Base-by-base conservation (phyloP, 2,113 vertebrate genomes). In the Pampusana beccarii region DNA sequence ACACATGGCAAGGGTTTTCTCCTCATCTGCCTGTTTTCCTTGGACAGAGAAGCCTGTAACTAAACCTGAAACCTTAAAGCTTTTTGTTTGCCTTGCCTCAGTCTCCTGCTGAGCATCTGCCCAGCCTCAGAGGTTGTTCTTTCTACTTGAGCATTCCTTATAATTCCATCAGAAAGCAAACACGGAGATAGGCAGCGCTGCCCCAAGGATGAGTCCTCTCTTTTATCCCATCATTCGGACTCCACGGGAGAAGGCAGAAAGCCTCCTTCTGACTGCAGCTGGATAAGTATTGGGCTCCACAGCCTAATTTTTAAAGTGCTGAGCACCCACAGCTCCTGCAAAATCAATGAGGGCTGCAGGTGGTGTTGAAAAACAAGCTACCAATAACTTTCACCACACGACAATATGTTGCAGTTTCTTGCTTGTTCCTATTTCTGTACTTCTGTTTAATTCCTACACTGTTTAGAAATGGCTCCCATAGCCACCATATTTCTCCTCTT, bases 321-420 rank as follows among this genome's bases (percentile, higher is more conserved):
- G 67, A 83, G 64, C 54, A 78, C 53, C 69, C 80, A 72, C 64
- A 89, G 56, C 44, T 92, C 65, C 65, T 65, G 16, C 44, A 79
- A 94, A 96, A 95, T 94, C 96, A 89, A 54, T 60, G 61, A 60
- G 6, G 57, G 34, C 80, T 93, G 88, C 77, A 95, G 77, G 69
- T 15, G 1, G 19, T 36, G 57, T 21, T 74, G 56, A 72, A 86
- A 95, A 93, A 71, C 80, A 91, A 81, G 53, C 25, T 74, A 36
- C 75, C 79, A 93, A 89, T 79, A 94, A 66, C 51, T 84, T 78
- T 44, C 34, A 93, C 65, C 38, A 78, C 50, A 79, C 36, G 74
- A 86, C 58, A 80, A 5, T n/a, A 23, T n/a, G 42, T 72, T 92
- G 61, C 90, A 69, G 57, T 21, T 53, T 91, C 86, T 64, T 79